Base-by-base conservation (phyloP, 2,113 vertebrate genomes). In the Phaethornis superciliosus region DNA sequence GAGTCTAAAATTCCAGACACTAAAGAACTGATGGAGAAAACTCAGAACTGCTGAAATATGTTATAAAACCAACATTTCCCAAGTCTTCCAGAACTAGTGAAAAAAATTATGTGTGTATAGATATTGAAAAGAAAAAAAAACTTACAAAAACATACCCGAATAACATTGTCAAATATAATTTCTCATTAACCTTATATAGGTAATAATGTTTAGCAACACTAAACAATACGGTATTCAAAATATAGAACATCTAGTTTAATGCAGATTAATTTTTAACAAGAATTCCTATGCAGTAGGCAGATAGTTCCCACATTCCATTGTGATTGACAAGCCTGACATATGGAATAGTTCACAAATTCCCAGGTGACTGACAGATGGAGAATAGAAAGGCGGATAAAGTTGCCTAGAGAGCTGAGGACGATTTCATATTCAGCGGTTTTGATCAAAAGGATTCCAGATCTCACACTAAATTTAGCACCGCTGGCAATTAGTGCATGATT, bases 321-420 rank as follows among this genome's bases (percentile, higher is more conserved):
- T 99, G 99, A 99, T 99, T 99, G 99, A 99, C 99, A 99, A 99
- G 98, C 97, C 98, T 99, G 99, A 99, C 99, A 99, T 99, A 99
- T 99, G 99, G 99, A 99, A 99, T 99, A 99, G 99, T 99, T 99
- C 99, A 99, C 98, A 98, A 99, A 99, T 99, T 99, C 99, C 99
- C 99, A 98, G 98, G 99, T 98, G 99, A 99, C 98, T 98, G 98
- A 98, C 98, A 98, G 99, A 99, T 98, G 98, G 98, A 98, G 98
- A 98, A 98, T 98, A 98, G 98, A 97, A 98, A 98, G 98, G 98
- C 97, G 97, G 98, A 98, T 99, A 99, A 98, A 99, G 98, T 99
- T 99, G 98, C 98, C 99, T 99, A 98, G 98, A 98, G 99, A 99
- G 98, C 99, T 98, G 98, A 98, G 98, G 98, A 98, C 96, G 96